Evolutionary conservation across 2,113 vertebrate species (phyloP).

Genomic region (Oostethus manadensis): DNA sequence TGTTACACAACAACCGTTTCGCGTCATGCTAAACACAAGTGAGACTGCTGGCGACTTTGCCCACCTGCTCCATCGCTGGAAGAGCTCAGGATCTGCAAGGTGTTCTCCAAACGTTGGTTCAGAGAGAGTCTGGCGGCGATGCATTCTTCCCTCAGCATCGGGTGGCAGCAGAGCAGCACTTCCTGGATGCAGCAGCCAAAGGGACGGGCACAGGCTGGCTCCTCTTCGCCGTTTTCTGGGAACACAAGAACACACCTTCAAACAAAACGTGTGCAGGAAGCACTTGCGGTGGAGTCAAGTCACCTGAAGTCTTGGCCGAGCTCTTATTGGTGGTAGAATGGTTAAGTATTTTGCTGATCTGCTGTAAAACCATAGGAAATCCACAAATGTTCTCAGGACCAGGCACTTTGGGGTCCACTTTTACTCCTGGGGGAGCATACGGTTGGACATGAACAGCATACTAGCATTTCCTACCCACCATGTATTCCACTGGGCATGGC

Average conservation of each 20-base stretch:
- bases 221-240: slow-evolving; percentile 63
- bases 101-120: slow-evolving; percentile 77
- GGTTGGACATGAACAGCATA: no score
- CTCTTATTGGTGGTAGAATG: slow-evolving; percentile 67
- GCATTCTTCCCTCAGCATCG: slow-evolving; percentile 77
- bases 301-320: slow-evolving; percentile 76
- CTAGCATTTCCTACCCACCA: no score
- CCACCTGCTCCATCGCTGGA: slow-evolving; percentile 74
- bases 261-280: not conserved
- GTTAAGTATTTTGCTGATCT: slow-evolving; percentile 89
- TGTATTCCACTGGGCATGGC: no score
- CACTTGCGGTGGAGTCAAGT: not conserved
- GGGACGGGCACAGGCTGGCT: slow-evolving; percentile 61
- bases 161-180: slow-evolving; percentile 80
- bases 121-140: slow-evolving; percentile 72
- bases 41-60: not conserved
- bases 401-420: slow-evolving; percentile 61
- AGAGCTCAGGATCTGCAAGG: slow-evolving; percentile 67
- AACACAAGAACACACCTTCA: not conserved
- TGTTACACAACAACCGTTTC: slow-evolving; percentile 2
- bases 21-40: not conserved
- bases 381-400: slow-evolving; percentile 77
- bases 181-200: slow-evolving; percentile 81
- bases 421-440: slow-evolving; percentile 67
- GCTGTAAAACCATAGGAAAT: slow-evolving; percentile 84